Percentiles rank a stretch among this genome's conserved stretches.
These are phyloP conservation scores for Schizopygopsis pylzovi DNA, from an alignment of 2,797 vertebrate genomes.

Conservation along the genomic window DNA sequence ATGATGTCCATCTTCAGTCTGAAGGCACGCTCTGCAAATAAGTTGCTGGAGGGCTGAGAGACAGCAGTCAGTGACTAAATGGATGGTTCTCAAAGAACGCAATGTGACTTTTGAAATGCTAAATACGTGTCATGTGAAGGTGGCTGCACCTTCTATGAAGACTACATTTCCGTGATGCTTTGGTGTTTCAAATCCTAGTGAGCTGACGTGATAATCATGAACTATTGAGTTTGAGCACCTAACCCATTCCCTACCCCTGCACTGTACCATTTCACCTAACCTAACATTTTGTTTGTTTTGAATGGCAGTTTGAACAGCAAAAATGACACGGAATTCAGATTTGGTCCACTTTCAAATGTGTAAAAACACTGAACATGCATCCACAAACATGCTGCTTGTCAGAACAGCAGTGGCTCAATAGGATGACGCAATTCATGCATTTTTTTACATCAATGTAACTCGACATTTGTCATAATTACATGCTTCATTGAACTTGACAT, in stretches of 20 bases:
- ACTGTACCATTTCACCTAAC: neutral
- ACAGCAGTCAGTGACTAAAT: neutral
- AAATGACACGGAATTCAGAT: neutral
- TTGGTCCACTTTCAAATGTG: neutral
- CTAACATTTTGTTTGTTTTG: neutral
- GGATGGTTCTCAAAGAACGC: neutral
- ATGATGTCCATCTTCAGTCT: constrained; percentile 29
- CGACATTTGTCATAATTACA: neutral
- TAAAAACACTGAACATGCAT: neutral
- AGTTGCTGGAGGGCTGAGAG: constrained; percentile 18
- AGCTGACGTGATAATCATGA: neutral
- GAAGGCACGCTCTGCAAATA: constrained; percentile 9
- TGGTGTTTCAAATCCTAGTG: neutral
- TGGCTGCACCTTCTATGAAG: neutral
- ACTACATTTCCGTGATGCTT: neutral
- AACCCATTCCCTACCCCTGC: neutral
- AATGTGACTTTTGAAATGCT: constrained; percentile 2
- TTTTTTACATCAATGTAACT: neutral
- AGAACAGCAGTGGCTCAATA: neutral
- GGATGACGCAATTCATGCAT: neutral
- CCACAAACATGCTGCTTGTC: neutral
- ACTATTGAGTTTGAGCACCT: neutral
- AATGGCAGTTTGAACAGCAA: neutral
- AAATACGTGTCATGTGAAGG: neutral
- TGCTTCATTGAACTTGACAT: neutral